A percentile compares a stretch with the other conserved stretches of the same genome.
Evolutionary conservation across 2,888 invertebrate genomes (phyloP).

Genomic region (Camptogramma bilineatum): DNA sequence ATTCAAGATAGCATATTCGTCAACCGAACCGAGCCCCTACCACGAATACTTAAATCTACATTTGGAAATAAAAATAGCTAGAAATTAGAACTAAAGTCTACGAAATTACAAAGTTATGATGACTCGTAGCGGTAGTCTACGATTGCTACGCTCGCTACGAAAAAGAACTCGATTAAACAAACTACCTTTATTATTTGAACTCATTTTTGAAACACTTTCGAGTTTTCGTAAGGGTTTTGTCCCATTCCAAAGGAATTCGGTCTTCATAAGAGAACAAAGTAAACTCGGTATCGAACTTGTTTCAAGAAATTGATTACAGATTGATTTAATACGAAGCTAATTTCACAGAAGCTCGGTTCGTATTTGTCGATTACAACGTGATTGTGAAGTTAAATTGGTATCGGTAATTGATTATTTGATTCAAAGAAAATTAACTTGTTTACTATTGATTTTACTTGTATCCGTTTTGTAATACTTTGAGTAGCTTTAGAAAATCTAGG

Average conservation of each 20-base stretch:
- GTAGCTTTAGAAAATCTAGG: not conserved
- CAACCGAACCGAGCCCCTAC: slow-evolving; percentile 63
- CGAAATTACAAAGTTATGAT: not conserved
- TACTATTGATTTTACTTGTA: not conserved
- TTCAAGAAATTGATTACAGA: slow-evolving; percentile 27
- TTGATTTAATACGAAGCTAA: slow-evolving; percentile 29
- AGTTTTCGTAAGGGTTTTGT: not conserved
- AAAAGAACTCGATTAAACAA: not conserved
- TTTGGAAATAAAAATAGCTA: not conserved
- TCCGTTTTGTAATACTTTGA: slow-evolving; percentile 1
- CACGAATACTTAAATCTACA: slow-evolving; percentile 35
- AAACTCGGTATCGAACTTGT: slow-evolving; percentile 20
- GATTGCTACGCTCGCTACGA: not conserved
- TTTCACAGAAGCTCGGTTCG: slow-evolving; percentile 13
- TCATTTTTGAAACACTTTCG: slow-evolving; percentile 2
- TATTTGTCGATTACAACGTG: slow-evolving; percentile 19
- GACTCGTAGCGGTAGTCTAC: slow-evolving; percentile 5
- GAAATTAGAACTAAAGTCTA: no score
- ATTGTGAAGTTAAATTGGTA: slow-evolving; percentile 17
- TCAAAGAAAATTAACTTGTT: slow-evolving; percentile 1
- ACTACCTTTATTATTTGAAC: not conserved
- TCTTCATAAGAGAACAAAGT: slow-evolving; percentile 40
- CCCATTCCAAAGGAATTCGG: slow-evolving; percentile 6
- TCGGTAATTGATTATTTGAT: slow-evolving; percentile 13
- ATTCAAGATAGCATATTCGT: slow-evolving; percentile 67